Percentiles rank a stretch among this genome's conserved stretches.
Evolutionary conservation across 2,888 invertebrate species (phyloP).

Genomic region (Iselma pallidipennis): DNA sequence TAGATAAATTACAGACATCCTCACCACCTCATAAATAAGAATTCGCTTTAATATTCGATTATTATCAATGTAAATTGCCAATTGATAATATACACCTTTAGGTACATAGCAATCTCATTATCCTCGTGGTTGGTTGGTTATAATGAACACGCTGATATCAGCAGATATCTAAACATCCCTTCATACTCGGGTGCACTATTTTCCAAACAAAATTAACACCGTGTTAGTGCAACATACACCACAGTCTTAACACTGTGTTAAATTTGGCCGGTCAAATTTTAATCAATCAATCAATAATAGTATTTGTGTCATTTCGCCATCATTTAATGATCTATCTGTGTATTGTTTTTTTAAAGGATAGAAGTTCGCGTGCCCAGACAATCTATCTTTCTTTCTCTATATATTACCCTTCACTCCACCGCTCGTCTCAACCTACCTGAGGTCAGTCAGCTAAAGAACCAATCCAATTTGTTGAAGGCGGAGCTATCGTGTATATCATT

Average conservation of each 20-base stretch:
- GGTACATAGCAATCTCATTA: not conserved
- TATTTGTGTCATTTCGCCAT: too few relatives aligned
- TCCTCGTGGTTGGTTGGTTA: not conserved
- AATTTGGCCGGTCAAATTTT: too few relatives aligned
- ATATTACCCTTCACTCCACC: not conserved
- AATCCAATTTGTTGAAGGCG: slow-evolving; percentile 37
- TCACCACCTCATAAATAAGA: not conserved
- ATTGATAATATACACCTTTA: too few relatives aligned
- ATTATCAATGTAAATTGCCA: not conserved
- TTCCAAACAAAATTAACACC: too few relatives aligned
- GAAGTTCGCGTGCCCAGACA: not conserved
- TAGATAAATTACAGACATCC: not conserved
- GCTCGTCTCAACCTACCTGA: slow-evolving; percentile 35
- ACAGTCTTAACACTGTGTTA: too few relatives aligned
- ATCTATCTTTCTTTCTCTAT: not conserved
- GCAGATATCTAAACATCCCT: too few relatives aligned
- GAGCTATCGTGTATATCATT: slow-evolving; percentile 27
- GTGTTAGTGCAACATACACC: too few relatives aligned
- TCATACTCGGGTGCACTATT: too few relatives aligned
- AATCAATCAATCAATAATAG: too few relatives aligned
- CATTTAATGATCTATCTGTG: not conserved
- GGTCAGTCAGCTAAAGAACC: slow-evolving; percentile 35
- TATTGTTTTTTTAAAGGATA: not conserved
- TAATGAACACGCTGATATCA: too few relatives aligned
- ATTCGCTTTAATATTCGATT: not conserved